Evolutionary conservation across 2,797 vertebrate species (phyloP).

Genomic region (Harpagifer antarcticus): DNA sequence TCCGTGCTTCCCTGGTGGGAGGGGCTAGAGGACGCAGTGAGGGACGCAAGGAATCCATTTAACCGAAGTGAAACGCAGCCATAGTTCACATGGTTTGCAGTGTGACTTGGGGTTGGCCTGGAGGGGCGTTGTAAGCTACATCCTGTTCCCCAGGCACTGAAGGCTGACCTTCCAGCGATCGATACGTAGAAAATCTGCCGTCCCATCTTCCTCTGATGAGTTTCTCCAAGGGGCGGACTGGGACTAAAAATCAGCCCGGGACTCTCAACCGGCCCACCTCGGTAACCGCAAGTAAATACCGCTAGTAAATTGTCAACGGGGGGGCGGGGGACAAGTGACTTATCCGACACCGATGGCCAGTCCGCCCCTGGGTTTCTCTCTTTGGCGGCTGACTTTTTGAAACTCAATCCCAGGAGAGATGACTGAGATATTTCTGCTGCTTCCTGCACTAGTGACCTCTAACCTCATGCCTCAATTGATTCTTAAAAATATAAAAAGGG

Average conservation of each 20-base stretch:
- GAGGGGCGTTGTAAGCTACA: conserved; percentile 9
- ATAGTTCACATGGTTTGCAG: conserved; percentile 29
- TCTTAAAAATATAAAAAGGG: neutral
- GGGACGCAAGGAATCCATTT: no score
- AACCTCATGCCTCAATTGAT: neutral
- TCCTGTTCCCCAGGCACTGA: conserved; percentile 37
- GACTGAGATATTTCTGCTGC: no score
- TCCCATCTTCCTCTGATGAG: conserved; percentile 26
- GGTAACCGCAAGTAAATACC: no score
- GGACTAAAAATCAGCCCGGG: no score
- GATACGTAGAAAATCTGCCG: conserved; percentile 57
- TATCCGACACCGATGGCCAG: no score
- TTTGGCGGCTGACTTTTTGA: neutral
- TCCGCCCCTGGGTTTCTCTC: neutral
- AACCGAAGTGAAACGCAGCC: neutral
- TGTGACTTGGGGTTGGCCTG: neutral
- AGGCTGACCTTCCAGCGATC: conserved; percentile 62
- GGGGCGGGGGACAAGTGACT: no score
- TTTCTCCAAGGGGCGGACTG: no score
- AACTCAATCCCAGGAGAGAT: neutral
- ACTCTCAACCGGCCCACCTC: no score
- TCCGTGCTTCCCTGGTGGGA: no score
- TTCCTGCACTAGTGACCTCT: neutral
- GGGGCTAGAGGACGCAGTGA: no score
- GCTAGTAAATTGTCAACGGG: no score